Conservation (phyloP, 2,797 vertebrate species). For the Nannoperca australis region DNA sequence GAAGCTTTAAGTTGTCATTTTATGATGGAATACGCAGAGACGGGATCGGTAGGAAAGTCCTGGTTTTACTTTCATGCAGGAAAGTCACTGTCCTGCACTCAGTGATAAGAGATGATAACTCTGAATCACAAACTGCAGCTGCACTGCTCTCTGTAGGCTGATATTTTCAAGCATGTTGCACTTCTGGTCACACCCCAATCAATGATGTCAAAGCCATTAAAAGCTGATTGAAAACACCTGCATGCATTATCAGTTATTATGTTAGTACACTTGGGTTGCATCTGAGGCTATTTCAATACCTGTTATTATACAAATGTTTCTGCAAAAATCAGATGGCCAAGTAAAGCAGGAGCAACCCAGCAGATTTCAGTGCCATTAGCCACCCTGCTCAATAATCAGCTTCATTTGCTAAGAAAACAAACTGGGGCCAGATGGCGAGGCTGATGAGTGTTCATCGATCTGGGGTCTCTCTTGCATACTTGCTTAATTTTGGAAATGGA, state of each 20-base stretch:
- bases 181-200: conserved; percentile 56
- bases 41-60: not conserved
- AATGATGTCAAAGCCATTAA: conserved; percentile 48
- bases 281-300: conserved; percentile 43
- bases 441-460: conserved; percentile 84
- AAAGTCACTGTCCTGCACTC: conserved; percentile 3
- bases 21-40: not conserved
- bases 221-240: conserved; percentile 67
- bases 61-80: not conserved
- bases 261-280: conserved; percentile 32
- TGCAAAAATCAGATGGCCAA: conserved; percentile 67
- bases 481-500: conserved; percentile 74
- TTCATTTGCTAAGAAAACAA: conserved; percentile 86
- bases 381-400: conserved; percentile 81
- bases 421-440: conserved; percentile 84
- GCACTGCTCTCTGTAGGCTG: conserved; percentile 26
- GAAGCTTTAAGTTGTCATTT: not conserved
- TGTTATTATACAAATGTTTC: conserved; percentile 56
- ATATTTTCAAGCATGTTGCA: conserved; percentile 28
- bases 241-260: conserved; percentile 53
- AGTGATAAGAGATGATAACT: conserved; percentile 12
- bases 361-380: conserved; percentile 78
- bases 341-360: conserved; percentile 69
- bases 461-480: conserved; percentile 76
- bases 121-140: conserved; percentile 24